Evolutionary conservation across 2,888 invertebrate genomes (phyloP).

Genomic region (Neoaliturus tenellus): DNA sequence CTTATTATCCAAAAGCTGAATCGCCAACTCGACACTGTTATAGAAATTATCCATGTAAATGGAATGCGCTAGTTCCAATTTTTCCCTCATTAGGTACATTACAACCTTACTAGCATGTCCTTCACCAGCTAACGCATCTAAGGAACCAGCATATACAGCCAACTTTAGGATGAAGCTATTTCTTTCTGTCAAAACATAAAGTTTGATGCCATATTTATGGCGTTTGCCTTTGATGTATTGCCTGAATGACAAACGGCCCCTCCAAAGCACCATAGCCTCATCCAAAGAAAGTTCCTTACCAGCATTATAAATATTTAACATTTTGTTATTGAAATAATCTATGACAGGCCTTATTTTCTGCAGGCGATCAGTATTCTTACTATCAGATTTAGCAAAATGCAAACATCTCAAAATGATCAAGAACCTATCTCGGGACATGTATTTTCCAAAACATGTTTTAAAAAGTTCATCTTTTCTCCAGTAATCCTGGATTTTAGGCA

Average conservation of each 20-base stretch:
- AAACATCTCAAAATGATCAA: not conserved
- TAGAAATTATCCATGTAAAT: slow-evolving; percentile 29
- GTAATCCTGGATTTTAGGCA: not conserved
- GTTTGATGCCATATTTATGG: not conserved
- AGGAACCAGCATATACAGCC: not conserved
- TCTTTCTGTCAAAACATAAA: not conserved
- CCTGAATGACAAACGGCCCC: not conserved
- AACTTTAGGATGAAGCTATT: not conserved
- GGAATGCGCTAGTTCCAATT: not conserved
- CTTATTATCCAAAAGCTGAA: not conserved
- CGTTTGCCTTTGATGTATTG: slow-evolving; percentile 3
- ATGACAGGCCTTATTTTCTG: not conserved
- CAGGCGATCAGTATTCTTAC: not conserved
- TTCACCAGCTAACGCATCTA: not conserved
- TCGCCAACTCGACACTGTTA: not conserved
- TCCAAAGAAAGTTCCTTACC: not conserved
- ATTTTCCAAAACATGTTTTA: not conserved
- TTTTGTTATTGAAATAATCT: slow-evolving; percentile 18
- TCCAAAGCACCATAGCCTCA: not conserved
- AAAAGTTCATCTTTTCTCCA: not conserved
- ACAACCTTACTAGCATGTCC: slow-evolving; percentile 35
- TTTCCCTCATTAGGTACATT: not conserved
- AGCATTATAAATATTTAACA: not conserved
- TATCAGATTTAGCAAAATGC: not conserved
- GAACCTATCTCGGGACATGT: not conserved